These are phyloP conservation scores for Nyctereutes procyonoides DNA, from an alignment of 2,113 vertebrate genomes.

Conservation along the genomic window DNA sequence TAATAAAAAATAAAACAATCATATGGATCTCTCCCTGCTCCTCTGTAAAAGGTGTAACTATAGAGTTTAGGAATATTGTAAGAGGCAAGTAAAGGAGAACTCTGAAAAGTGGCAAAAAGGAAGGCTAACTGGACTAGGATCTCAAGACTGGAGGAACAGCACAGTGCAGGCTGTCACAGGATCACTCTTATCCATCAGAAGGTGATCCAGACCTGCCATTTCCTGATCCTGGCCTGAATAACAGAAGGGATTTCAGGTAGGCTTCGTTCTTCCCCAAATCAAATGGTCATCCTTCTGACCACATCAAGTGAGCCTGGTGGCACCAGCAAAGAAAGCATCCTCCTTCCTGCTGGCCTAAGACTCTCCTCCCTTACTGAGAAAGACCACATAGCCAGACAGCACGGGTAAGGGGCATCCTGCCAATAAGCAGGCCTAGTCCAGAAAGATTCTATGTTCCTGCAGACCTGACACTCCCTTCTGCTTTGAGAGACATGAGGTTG, in stretches of 20 bases:
- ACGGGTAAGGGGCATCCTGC: not conserved
- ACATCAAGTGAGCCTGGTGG: not conserved
- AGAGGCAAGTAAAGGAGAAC: not conserved
- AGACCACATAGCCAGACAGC: not conserved
- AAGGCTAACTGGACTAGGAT: not conserved
- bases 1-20: too few species aligned
- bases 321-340: not conserved
- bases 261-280: not conserved
- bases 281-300: not conserved
- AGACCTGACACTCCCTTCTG: not conserved
- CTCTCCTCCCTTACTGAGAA: not conserved
- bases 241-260: not conserved
- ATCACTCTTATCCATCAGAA: not conserved
- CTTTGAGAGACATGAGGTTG: not conserved
- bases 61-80: not conserved
- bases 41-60: not conserved
- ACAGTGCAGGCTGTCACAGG: not conserved
- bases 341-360: not conserved
- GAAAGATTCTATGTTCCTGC: not conserved
- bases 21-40: not conserved
- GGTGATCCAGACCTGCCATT: not conserved
- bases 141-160: not conserved
- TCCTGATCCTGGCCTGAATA: not conserved
- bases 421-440: not conserved
- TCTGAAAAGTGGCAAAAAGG: not conserved